phyloP scores from a whole-genome alignment of 2,888 invertebrate genomes.

The Gonocerus acuteangulatus region DNA sequence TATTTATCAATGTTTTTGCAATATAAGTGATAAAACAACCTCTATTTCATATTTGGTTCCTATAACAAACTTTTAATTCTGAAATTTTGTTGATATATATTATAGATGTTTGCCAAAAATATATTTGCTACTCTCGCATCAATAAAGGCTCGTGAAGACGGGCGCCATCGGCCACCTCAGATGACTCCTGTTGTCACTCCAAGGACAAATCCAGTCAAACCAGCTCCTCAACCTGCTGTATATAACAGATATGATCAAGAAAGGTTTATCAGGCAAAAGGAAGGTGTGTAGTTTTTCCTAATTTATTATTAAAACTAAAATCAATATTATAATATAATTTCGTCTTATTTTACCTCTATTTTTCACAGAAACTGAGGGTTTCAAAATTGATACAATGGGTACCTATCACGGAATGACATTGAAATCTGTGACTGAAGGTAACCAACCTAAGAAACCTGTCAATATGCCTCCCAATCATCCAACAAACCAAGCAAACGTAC shows the following conservation, averaged over 20 bases:
- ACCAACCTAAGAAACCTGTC: slow-evolving; percentile 52
- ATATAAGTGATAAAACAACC: no score
- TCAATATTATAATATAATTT: neutral
- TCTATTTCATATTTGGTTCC: no score
- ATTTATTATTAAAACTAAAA: no score
- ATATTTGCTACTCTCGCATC: slow-evolving; percentile 84
- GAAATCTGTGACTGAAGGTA: slow-evolving; percentile 93
- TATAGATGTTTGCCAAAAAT: slow-evolving; percentile 80
- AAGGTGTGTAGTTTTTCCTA: slow-evolving; percentile 50
- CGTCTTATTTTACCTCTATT: slow-evolving; percentile 30
- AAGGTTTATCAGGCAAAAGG: slow-evolving; percentile 84
- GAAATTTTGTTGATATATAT: slow-evolving; percentile 36
- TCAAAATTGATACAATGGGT: slow-evolving; percentile 97
- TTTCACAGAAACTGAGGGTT: slow-evolving; percentile 83
- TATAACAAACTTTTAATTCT: no score
- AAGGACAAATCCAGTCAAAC: slow-evolving; percentile 58
- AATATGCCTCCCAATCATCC: slow-evolving; percentile 45
- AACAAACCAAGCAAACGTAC: slow-evolving; percentile 41
- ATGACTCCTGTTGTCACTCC: slow-evolving; percentile 52
- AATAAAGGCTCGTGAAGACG: slow-evolving; percentile 89
- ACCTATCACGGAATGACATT: slow-evolving; percentile 97
- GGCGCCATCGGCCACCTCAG: slow-evolving; percentile 55
- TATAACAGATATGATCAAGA: slow-evolving; percentile 99
- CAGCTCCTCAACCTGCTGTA: slow-evolving; percentile 59
- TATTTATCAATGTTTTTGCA: no score